These are phyloP conservation scores for Gymnorhina tibicen DNA, from an alignment of 2,113 vertebrate genomes.

Conservation along the genomic window DNA sequence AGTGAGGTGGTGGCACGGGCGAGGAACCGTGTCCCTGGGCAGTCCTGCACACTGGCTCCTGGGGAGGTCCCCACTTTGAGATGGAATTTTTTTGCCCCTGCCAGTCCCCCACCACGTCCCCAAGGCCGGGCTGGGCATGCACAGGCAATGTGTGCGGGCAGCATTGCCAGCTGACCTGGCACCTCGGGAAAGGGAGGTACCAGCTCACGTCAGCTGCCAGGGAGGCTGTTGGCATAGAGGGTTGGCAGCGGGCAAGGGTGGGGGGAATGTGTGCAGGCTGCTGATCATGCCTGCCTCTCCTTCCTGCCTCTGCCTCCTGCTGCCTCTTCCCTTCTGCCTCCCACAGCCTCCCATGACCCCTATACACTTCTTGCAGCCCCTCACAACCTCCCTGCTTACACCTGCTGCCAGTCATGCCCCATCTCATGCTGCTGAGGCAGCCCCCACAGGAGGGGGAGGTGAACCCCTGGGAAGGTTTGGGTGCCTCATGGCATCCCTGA, in stretches of 20 bases:
- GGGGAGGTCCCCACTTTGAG: rapidly evolving
- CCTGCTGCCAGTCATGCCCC: background rate
- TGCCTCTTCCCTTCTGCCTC: background rate
- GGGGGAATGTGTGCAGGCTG: background rate
- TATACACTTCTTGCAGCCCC: background rate
- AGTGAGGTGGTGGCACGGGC: rapidly evolving
- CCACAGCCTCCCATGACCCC: background rate
- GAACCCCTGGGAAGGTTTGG: background rate
- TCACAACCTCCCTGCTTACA: background rate
- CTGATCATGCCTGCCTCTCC: background rate
- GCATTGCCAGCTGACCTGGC: background rate
- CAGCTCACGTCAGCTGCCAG: background rate
- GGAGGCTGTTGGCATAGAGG: background rate
- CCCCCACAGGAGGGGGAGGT: background rate
- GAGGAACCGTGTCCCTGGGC: background rate
- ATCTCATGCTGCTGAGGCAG: background rate
- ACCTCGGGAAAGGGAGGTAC: background rate
- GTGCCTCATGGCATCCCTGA: background rate
- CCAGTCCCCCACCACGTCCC: rapidly evolving
- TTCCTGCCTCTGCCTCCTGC: background rate
- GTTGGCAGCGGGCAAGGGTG: rapidly evolving
- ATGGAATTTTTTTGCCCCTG: background rate
- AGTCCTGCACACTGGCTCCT: rapidly evolving
- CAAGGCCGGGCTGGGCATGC: background rate
- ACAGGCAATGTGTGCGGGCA: background rate